A percentile compares a stretch with the other conserved stretches of the same genome.
Evolutionary conservation across 2,888 invertebrate species (phyloP).

Genomic region (Glyphotaelius pellucidus): DNA sequence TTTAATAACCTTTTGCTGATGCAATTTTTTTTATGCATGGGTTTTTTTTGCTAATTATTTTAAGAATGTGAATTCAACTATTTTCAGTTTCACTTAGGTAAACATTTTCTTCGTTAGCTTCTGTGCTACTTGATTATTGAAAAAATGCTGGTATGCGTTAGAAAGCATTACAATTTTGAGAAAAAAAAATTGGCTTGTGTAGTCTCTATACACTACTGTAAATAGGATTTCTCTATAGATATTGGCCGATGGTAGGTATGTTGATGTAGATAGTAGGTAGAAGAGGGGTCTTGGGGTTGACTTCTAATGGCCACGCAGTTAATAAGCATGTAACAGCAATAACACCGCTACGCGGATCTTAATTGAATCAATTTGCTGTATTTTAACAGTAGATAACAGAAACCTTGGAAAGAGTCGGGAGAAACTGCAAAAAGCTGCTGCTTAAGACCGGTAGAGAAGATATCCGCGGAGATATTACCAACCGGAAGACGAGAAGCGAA

Average conservation of each 20-base stretch:
- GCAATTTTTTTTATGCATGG: no score
- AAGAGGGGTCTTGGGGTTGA: not conserved
- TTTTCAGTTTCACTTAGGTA: no score
- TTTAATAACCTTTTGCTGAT: no score
- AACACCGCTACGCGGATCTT: not conserved
- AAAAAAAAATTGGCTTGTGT: no score
- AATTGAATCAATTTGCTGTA: not conserved
- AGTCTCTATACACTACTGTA: no score
- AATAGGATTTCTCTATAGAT: not conserved
- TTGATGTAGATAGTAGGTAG: no score
- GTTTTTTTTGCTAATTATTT: no score
- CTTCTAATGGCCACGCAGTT: not conserved
- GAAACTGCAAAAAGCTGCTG: conserved; percentile 9
- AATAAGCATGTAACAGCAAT: not conserved
- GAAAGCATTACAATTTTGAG: no score
- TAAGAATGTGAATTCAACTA: no score
- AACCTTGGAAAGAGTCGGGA: not conserved
- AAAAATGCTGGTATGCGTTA: no score
- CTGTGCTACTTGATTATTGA: no score
- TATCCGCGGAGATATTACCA: conserved; percentile 18
- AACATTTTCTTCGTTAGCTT: no score
- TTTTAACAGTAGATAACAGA: not conserved
- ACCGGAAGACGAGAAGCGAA: conserved; percentile 19
- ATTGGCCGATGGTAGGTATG: not conserved
- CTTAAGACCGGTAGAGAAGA: conserved; percentile 30